Conservation (phyloP, 2,113 vertebrate genomes). For the Corynorhinus townsendii region DNA sequence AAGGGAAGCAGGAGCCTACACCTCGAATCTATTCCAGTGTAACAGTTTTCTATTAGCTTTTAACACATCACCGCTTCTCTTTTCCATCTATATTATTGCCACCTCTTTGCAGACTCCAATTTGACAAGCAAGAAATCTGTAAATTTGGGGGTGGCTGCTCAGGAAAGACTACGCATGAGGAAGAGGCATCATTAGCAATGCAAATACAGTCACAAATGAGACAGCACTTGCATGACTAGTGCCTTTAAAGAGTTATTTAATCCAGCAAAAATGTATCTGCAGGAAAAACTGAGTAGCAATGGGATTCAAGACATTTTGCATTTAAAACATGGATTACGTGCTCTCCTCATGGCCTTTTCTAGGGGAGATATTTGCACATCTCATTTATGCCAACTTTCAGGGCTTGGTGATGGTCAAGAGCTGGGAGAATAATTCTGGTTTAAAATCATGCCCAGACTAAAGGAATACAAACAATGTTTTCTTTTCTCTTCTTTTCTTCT, state of each 20-base stretch:
- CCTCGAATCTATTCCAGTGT: neutral
- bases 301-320: conserved; percentile 60
- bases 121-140: conserved; percentile 35
- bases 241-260: conserved; percentile 62
- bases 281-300: conserved; percentile 48
- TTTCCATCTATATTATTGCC: neutral
- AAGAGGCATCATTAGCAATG: conserved; percentile 53
- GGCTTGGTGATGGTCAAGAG: conserved; percentile 13
- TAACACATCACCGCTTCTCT: neutral
- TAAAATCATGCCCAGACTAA: neutral
- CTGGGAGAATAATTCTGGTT: neutral
- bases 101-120: neutral
- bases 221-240: conserved; percentile 28
- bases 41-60: neutral
- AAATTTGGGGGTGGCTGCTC: neutral
- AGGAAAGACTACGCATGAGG: neutral
- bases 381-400: conserved; percentile 35
- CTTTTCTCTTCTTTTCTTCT: accelerated
- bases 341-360: conserved; percentile 5
- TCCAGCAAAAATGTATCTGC: conserved; percentile 63
- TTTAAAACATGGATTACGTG: conserved; percentile 55
- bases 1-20: neutral
- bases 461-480: neutral
- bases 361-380: neutral
- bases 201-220: conserved; percentile 63